A percentile compares a stretch with the other conserved stretches of the same genome.
These are phyloP conservation scores for Brachylomia viminalis DNA, from an alignment of 2,888 invertebrate species.

Conservation along the genomic window DNA sequence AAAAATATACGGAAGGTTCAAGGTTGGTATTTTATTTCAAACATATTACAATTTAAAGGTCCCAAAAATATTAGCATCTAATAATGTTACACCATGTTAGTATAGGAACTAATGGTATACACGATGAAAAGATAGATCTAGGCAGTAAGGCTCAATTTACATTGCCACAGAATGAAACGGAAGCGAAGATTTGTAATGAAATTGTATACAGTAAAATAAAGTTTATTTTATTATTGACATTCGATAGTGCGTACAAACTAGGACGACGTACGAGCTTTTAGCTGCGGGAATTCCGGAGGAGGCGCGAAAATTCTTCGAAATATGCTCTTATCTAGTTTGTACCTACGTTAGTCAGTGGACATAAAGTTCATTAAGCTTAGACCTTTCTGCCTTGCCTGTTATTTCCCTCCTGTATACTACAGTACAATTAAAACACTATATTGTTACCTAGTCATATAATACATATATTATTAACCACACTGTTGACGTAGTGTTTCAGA, in stretches of 20 bases:
- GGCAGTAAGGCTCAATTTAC: background rate
- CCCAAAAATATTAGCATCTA: conserved; percentile 24
- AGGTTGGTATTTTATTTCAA: background rate
- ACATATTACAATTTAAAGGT: background rate
- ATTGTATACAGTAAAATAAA: background rate
- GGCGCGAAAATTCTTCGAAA: background rate
- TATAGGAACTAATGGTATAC: conserved; percentile 24
- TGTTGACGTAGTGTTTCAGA: conserved; percentile 76
- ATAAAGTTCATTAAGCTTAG: background rate
- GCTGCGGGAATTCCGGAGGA: background rate
- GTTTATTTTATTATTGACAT: no score
- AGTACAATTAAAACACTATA: conserved; percentile 31
- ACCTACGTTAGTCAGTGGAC: background rate
- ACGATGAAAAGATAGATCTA: background rate
- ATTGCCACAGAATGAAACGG: background rate
- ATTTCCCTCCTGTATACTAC: conserved; percentile 10
- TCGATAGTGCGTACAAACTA: background rate
- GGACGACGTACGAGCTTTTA: background rate
- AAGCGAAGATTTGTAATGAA: background rate
- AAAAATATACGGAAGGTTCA: background rate
- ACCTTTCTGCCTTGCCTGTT: background rate
- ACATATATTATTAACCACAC: conserved; percentile 64
- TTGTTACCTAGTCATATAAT: conserved; percentile 71
- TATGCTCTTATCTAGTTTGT: background rate
- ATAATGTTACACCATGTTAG: conserved; percentile 27